Base-by-base conservation (phyloP, 1,140 invertebrate species). In the Thaumatotibia leucotreta region DNA sequence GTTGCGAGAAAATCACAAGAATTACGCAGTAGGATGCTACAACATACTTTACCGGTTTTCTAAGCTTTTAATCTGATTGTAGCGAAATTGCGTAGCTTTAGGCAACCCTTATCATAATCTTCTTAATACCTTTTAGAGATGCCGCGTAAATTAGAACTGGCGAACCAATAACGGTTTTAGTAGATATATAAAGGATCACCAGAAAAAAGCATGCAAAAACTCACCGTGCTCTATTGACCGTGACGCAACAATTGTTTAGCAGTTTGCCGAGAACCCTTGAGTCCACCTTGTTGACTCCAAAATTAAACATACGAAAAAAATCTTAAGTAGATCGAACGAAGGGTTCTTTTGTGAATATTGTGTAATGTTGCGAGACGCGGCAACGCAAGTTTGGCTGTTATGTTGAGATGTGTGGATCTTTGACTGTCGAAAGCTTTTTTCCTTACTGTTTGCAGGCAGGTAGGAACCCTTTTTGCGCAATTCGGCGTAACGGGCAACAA, bases 231-330 rank as follows among this genome's bases (percentile, higher is more conserved):
- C 79, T 88, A 87, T 89, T 90, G 85, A 89, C 85, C 84, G 76
- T 90, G 84, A 88, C 84, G 86, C 84, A 88, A 88, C 83, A 79
- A 90, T 88, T 90, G 85, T 89, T 89, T 90, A 86, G 82, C 74
- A 86, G 83, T 88, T 88, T 84, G 79, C 78, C 76, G 83, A 87
- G 75, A 76, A 73, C 79, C 79, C 81, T 75, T 82, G 78, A 88
- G 83, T 89, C 86, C 84, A 87, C 80, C 84, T 89, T 84, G 85
- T 88, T 90, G 86, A 88, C 86, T 88, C 79, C 84, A 67, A 82
- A 86, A 84, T 84, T 82, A 82, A 86, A 85, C 82, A 86, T 69
- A 73, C 67, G 65, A 83, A 88, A 90, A 88, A 88, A 87, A 76
- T 67, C 79, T 87, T 87, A 84, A 85, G 79, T 77, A 85, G 82